Evolutionary conservation across 2,797 vertebrate genomes (phyloP).

Genomic region (Myripristis jacobus): DNA sequence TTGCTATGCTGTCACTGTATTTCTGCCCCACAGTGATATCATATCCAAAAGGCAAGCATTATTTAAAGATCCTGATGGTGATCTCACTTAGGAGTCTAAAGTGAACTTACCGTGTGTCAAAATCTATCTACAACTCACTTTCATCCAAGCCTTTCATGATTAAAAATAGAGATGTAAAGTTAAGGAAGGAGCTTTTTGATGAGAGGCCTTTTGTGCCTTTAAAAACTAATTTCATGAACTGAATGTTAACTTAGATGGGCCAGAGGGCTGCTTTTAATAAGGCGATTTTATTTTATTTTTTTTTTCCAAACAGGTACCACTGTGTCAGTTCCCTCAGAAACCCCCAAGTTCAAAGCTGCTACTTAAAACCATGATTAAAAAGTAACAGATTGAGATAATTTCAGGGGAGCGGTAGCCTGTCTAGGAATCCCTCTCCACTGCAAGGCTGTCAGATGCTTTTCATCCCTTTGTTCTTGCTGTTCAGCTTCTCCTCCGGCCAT

Average conservation of each 20-base stretch:
- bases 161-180: constrained; percentile 40
- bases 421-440: constrained; percentile 13
- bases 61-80: constrained; percentile 10
- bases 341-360: constrained; percentile 57
- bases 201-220: constrained; percentile 44
- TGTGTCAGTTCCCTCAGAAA: constrained; percentile 50
- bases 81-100: constrained; percentile 17
- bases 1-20: constrained; percentile 2
- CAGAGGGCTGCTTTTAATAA: constrained; percentile 64
- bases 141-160: background rate
- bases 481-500: background rate
- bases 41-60: constrained; percentile 3
- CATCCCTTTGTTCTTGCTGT: constrained; percentile 17
- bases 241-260: constrained; percentile 43
- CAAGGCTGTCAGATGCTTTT: constrained; percentile 27
- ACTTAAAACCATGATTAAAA: constrained; percentile 63
- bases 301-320: constrained; percentile 47
- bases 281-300: constrained; percentile 4
- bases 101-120: constrained; percentile 27
- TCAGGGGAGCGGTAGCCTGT: background rate
- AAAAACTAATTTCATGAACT: constrained; percentile 56
- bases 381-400: constrained; percentile 54
- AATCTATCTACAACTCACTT: constrained; percentile 31
- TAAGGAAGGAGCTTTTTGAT: constrained; percentile 42
- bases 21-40: background rate